Evolutionary conservation across 37 sponge, comb jelly and placozoan genomes (phyloP).

Genomic region (Theonella swinhoei): DNA sequence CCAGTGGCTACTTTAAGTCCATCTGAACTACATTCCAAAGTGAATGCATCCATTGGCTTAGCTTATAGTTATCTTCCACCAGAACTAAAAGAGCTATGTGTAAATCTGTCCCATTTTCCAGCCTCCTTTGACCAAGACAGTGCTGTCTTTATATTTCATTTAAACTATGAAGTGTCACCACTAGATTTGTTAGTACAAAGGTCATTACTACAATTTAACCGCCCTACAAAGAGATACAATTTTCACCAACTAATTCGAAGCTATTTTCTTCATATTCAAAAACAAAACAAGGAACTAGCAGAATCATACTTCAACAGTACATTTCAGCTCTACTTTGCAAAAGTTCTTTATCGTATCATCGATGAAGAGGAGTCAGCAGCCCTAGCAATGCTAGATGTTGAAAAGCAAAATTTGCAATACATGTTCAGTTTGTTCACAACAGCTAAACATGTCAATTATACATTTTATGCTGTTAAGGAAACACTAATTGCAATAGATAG

Average conservation of each 20-base stretch:
- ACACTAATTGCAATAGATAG: background rate
- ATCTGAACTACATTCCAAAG: background rate
- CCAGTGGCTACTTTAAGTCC: conserved; percentile 26
- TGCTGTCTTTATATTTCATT: background rate
- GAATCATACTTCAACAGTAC: too few relatives aligned
- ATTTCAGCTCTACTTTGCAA: conserved; percentile 11
- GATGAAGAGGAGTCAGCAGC: background rate
- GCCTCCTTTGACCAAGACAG: conserved; percentile 14
- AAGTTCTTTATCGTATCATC: background rate
- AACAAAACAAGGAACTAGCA: background rate
- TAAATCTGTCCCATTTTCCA: conserved; percentile 23
- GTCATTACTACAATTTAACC: conserved; percentile 15
- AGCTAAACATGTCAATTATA: background rate
- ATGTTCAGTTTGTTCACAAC: background rate
- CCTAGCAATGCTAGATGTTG: conserved; percentile 1
- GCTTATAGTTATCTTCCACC: conserved; percentile 14
- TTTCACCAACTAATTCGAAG: conserved; percentile 22
- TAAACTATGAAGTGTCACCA: background rate
- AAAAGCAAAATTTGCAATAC: conserved; percentile 25
- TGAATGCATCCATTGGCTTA: conserved; percentile 10
- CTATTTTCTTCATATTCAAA: conserved; percentile 12
- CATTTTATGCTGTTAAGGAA: background rate
- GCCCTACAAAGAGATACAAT: conserved; percentile 11
- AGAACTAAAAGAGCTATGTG: background rate
- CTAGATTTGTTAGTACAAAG: conserved; percentile 14